A percentile compares a stretch with the other conserved stretches of the same genome.
Evolutionary conservation across 2,797 vertebrate genomes (phyloP).

Genomic region (Brachyrhaphis roseni): DNA sequence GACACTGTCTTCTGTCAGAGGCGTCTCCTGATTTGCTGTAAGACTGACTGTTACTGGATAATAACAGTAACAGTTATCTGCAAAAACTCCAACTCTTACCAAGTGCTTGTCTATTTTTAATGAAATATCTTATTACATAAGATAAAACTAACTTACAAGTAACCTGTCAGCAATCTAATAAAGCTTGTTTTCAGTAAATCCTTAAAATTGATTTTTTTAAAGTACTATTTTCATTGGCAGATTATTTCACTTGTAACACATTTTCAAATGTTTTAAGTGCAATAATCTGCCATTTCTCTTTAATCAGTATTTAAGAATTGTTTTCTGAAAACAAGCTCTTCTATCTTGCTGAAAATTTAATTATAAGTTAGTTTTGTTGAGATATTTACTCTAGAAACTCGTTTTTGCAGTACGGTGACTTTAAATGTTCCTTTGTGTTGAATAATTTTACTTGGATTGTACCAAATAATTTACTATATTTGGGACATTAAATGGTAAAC

Average conservation of each 20-base stretch:
- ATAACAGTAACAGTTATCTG: too few species aligned
- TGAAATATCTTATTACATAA: not conserved
- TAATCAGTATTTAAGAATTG: not conserved
- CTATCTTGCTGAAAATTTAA: not conserved
- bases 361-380: not conserved
- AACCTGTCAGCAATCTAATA: too few species aligned
- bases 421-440: too few species aligned
- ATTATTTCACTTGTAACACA: not conserved
- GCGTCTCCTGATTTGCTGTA: too few species aligned
- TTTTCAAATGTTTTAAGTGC: not conserved
- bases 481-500: too few species aligned
- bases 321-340: not conserved
- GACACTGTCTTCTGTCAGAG: too few species aligned
- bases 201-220: not conserved
- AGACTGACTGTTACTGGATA: too few species aligned
- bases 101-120: not conserved
- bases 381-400: not conserved
- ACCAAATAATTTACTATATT: too few species aligned
- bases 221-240: not conserved
- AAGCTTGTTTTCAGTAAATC: not conserved
- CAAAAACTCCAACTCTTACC: not conserved
- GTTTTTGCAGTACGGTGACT: too few species aligned
- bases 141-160: not conserved
- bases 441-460: too few species aligned
- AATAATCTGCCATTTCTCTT: too few species aligned